Evolutionary conservation across 1,140 invertebrate species (phyloP).

Genomic region (Rhagoletis pomonella): DNA sequence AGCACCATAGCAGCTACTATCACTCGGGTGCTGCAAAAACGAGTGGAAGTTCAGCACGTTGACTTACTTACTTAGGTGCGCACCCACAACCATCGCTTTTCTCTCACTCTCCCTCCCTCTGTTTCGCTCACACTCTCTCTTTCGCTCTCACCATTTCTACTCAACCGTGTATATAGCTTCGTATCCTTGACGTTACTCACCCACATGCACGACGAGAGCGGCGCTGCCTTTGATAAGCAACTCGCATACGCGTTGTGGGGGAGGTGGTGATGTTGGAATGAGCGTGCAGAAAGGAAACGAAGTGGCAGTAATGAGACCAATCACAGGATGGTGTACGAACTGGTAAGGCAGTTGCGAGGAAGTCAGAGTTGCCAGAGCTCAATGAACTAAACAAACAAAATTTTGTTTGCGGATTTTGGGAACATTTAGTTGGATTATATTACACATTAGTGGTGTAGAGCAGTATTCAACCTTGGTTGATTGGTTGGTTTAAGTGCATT

Average conservation of each 20-base stretch:
- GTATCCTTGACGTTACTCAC: slow-evolving; percentile 45
- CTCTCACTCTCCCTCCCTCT: not conserved
- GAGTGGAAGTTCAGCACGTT: not conserved
- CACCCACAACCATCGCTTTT: not conserved
- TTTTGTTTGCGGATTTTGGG: no score
- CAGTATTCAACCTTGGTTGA: no score
- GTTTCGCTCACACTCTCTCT: not conserved
- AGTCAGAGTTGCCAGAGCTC: not conserved
- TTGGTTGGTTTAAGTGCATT: no score
- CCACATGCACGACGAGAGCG: not conserved
- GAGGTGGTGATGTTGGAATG: not conserved
- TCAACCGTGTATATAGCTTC: not conserved
- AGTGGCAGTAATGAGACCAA: slow-evolving; percentile 41
- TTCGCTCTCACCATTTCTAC: not conserved
- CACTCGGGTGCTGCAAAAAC: not conserved
- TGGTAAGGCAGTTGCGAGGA: not conserved
- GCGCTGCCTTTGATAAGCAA: not conserved
- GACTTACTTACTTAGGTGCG: not conserved
- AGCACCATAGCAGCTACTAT: not conserved
- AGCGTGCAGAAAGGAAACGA: not conserved
- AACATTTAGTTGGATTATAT: no score
- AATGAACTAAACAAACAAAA: not conserved
- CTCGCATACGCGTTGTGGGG: not conserved
- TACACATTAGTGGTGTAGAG: no score
- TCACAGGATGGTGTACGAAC: not conserved